These are phyloP conservation scores for Apostichopus californicus DNA, from an alignment of 35 echinoderm and acorn worm genomes.

Conservation along the genomic window DNA sequence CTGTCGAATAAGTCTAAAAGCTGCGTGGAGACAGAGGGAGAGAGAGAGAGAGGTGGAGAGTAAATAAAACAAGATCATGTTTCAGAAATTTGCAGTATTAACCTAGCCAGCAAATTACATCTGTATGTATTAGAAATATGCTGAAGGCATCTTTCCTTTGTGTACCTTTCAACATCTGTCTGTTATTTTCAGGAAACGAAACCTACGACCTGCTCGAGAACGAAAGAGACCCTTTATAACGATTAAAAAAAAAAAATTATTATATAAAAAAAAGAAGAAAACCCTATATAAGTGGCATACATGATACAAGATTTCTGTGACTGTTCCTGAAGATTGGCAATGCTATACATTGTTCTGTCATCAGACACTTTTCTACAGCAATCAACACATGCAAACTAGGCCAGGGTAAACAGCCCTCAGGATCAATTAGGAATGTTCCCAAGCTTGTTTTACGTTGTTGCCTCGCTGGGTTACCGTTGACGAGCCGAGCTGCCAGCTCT, in stretches of 20 bases:
- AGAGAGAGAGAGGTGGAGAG: background rate
- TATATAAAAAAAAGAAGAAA: too few species aligned
- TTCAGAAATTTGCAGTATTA: too few species aligned
- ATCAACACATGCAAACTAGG: conserved; percentile 27
- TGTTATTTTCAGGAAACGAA: too few species aligned
- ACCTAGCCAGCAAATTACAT: too few species aligned
- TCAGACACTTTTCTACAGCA: background rate
- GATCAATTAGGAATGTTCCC: conserved; percentile 33
- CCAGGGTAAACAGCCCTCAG: conserved; percentile 46
- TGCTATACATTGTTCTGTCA: conserved; percentile 2
- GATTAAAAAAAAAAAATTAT: too few species aligned
- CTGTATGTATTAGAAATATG: too few species aligned
- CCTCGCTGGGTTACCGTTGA: conserved; percentile 8
- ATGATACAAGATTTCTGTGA: too few species aligned
- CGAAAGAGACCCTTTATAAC: too few species aligned
- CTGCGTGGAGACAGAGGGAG: conserved; percentile 58
- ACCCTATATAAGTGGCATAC: too few species aligned
- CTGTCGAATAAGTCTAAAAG: conserved; percentile 99
- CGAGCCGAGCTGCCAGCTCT: conserved; percentile 12
- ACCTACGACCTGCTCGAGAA: too few species aligned
- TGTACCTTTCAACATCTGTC: too few species aligned
- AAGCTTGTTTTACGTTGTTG: background rate
- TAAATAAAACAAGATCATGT: background rate
- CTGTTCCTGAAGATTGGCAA: background rate
- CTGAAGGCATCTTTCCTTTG: too few species aligned